phyloP scores from a whole-genome alignment of 2,888 invertebrate genomes.

The Ophion costatus region DNA sequence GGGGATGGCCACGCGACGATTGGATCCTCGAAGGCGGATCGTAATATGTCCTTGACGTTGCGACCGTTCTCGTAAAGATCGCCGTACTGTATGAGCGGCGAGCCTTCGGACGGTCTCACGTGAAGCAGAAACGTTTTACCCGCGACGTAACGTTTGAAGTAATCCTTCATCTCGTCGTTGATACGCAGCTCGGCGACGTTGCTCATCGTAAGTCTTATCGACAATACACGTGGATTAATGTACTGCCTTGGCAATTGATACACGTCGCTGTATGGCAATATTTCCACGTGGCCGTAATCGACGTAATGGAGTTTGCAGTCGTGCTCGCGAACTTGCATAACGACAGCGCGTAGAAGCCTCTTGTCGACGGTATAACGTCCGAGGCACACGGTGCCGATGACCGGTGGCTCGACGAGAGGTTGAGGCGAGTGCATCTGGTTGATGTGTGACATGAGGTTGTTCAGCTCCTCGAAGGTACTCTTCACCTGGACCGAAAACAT shows the following conservation, averaged over 20 bases:
- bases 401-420: slow-evolving; percentile 88
- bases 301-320: slow-evolving; percentile 92
- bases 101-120: slow-evolving; percentile 89
- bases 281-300: slow-evolving; percentile 92
- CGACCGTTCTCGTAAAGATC: slow-evolving; percentile 87
- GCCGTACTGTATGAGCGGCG: slow-evolving; percentile 90
- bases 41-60: slow-evolving; percentile 86
- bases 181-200: slow-evolving; percentile 86
- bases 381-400: slow-evolving; percentile 91
- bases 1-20: slow-evolving; percentile 66
- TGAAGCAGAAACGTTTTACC: slow-evolving; percentile 87
- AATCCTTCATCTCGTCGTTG: slow-evolving; percentile 87
- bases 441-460: slow-evolving; percentile 89
- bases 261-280: slow-evolving; percentile 88
- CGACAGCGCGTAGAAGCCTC: slow-evolving; percentile 90
- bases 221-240: slow-evolving; percentile 89
- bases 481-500: slow-evolving; percentile 91
- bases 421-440: slow-evolving; percentile 85
- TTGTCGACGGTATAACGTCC: slow-evolving; percentile 89
- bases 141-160: slow-evolving; percentile 89
- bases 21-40: slow-evolving; percentile 75
- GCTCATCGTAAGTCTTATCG: slow-evolving; percentile 89
- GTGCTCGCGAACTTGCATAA: slow-evolving; percentile 89
- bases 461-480: slow-evolving; percentile 86
- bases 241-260: slow-evolving; percentile 91